These are phyloP conservation scores for Drosophila suboccidentalis DNA, from an alignment of 2,888 invertebrate species.

Conservation along the genomic window DNA sequence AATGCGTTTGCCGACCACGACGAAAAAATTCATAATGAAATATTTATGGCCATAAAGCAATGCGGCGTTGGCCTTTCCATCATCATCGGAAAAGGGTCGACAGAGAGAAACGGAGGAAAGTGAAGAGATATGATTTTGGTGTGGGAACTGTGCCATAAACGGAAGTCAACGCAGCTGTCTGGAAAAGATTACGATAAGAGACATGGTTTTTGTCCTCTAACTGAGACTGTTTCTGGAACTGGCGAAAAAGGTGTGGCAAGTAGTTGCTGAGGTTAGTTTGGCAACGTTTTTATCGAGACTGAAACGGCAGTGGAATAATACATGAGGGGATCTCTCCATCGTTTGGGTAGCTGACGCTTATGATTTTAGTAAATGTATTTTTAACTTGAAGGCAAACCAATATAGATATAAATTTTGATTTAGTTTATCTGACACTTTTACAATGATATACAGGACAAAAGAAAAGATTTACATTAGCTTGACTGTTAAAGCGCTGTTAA, in stretches of 20 bases:
- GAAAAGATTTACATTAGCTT: neutral
- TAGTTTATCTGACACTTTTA: neutral
- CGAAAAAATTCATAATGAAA: constrained; percentile 78
- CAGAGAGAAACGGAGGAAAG: neutral
- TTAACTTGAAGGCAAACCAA: too few species aligned
- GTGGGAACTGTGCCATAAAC: constrained; percentile 52
- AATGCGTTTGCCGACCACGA: constrained; percentile 56
- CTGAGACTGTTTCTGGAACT: constrained; percentile 1
- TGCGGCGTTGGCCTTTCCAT: constrained; percentile 68
- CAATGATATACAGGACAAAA: neutral
- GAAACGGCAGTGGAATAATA: constrained; percentile 36
- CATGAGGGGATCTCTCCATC: constrained; percentile 26
- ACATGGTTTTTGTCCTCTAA: constrained; percentile 49
- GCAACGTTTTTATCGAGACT: constrained; percentile 23
- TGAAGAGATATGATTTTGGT: constrained; percentile 15
- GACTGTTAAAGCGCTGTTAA: neutral
- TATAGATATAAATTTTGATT: constrained; percentile 17
- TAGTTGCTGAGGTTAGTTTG: constrained; percentile 39
- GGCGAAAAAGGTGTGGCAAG: constrained; percentile 21
- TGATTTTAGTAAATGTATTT: constrained; percentile 2
- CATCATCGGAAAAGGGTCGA: constrained; percentile 67
- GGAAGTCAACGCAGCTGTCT: constrained; percentile 79
- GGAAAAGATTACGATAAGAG: constrained; percentile 80
- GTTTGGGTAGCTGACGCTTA: constrained; percentile 3
- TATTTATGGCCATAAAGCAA: constrained; percentile 81